Evolutionary conservation across 1,140 invertebrate species (phyloP).

Genomic region (Nixonia krombeini): DNA sequence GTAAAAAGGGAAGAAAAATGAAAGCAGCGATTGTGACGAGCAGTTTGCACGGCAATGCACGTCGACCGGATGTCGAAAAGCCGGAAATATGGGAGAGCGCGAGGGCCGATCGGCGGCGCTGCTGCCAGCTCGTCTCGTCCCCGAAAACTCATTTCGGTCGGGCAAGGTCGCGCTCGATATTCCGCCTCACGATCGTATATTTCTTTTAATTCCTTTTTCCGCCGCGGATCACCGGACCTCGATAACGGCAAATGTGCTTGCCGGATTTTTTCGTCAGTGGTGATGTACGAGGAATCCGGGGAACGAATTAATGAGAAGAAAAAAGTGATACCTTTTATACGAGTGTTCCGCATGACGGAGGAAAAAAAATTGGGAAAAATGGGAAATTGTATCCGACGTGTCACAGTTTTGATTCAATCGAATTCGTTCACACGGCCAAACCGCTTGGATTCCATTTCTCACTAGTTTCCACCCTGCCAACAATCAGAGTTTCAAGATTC

Average conservation of each 20-base stretch:
- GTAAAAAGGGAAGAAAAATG: conserved; percentile 25
- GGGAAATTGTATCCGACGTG: conserved; percentile 19
- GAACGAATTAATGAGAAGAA: conserved; percentile 26
- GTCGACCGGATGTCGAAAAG: conserved; percentile 29
- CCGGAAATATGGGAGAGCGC: conserved; percentile 33
- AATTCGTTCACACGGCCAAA: conserved; percentile 18
- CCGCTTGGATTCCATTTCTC: conserved; percentile 22
- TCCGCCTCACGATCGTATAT: conserved; percentile 15
- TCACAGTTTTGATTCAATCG: conserved; percentile 26
- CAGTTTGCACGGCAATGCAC: conserved; percentile 42
- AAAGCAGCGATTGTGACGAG: conserved; percentile 27
- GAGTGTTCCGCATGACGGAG: not conserved
- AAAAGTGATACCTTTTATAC: conserved; percentile 6
- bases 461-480: too few species aligned
- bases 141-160: conserved; percentile 36
- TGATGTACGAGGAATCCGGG: not conserved
- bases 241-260: conserved; percentile 5
- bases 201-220: conserved; percentile 19
- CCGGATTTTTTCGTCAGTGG: conserved; percentile 5
- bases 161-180: conserved; percentile 25
- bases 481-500: too few species aligned
- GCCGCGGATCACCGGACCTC: conserved; percentile 1
- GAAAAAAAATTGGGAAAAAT: not conserved
- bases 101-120: not conserved
- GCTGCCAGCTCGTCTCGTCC: conserved; percentile 8